Percentiles rank a stretch among this genome's conserved stretches.
phyloP scores from a whole-genome alignment of 1,140 invertebrate species.

The Nylanderia fulva region DNA sequence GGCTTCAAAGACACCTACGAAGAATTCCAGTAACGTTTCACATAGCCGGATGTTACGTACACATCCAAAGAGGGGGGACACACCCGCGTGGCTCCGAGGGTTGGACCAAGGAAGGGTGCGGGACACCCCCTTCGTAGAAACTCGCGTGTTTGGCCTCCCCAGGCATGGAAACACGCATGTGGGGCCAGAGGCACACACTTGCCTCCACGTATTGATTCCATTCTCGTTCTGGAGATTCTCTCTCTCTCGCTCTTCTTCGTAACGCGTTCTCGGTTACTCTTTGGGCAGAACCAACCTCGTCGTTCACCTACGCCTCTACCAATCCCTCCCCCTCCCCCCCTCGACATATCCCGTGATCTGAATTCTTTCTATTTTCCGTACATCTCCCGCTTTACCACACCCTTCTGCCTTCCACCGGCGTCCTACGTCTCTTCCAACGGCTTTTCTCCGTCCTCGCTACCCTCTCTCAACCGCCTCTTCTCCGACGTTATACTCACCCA shows the following conservation, averaged over 20 bases:
- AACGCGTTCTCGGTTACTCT: constrained; percentile 70
- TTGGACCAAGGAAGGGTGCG: constrained; percentile 54
- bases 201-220: constrained; percentile 82
- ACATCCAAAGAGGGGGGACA: constrained; percentile 40
- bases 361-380: constrained; percentile 82
- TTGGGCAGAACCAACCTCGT: constrained; percentile 71
- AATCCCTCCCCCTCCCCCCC: constrained; percentile 24
- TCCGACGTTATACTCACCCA: constrained; percentile 48
- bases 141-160: constrained; percentile 80
- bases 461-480: constrained; percentile 27
- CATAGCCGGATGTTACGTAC: constrained; percentile 64
- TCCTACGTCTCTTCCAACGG: constrained; percentile 54
- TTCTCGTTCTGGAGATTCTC: constrained; percentile 80
- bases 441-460: constrained; percentile 36
- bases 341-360: constrained; percentile 79
- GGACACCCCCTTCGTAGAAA: constrained; percentile 68
- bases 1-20: constrained; percentile 31
- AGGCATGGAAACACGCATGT: constrained; percentile 79
- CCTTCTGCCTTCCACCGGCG: constrained; percentile 61
- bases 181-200: constrained; percentile 80
- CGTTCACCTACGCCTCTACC: constrained; percentile 54
- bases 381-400: constrained; percentile 72
- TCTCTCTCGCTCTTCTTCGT: constrained; percentile 64
- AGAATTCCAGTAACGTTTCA: constrained; percentile 68
- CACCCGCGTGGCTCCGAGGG: constrained; percentile 57